Evolutionary conservation across 2,888 invertebrate species (phyloP).

Genomic region (Pecten maximus): DNA sequence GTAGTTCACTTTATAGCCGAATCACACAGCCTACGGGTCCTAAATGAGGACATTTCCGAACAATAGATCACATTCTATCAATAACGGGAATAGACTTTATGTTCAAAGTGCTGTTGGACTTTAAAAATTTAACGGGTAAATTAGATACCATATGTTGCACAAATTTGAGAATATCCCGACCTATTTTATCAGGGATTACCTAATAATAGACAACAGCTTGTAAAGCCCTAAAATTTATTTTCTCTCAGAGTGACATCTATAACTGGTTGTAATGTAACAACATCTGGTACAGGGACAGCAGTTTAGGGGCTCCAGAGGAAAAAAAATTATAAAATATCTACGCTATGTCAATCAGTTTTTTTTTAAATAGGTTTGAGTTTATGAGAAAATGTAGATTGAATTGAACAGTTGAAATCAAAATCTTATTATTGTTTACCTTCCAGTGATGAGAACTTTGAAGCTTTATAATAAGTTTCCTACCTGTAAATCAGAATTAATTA

Average conservation of each 20-base stretch:
- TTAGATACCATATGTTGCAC: neutral
- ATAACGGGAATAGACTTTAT: neutral
- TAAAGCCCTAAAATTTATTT: neutral
- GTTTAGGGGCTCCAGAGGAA: neutral
- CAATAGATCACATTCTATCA: neutral
- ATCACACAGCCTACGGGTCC: neutral
- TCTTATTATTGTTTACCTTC: no score
- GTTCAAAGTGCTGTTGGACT: neutral
- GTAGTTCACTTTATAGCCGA: neutral
- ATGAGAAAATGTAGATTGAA: no score
- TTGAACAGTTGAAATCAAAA: no score
- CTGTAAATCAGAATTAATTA: neutral
- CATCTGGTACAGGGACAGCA: neutral
- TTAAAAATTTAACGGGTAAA: neutral
- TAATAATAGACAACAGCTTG: neutral
- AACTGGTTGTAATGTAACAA: neutral
- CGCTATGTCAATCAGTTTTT: no score
- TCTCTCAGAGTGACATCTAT: neutral
- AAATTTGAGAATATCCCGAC: neutral
- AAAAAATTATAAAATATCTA: no score
- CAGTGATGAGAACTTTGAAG: no score
- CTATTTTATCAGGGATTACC: neutral
- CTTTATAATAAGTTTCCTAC: neutral
- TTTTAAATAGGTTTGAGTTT: no score
- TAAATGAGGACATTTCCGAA: neutral